phyloP scores from a whole-genome alignment of 2,113 vertebrate species.

The Xyrauchen texanus region DNA sequence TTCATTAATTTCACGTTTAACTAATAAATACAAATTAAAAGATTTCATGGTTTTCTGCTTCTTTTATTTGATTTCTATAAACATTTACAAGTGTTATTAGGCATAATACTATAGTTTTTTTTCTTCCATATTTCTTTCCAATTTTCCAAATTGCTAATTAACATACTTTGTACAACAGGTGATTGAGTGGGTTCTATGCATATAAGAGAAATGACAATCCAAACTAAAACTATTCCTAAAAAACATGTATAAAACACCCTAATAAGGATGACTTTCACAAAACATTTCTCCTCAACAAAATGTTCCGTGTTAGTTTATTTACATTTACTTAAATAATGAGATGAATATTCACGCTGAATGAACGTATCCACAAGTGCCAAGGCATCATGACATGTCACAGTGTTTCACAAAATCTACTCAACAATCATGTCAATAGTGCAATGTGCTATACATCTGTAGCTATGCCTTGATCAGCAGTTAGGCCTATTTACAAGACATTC shows the following conservation, averaged over 20 bases:
- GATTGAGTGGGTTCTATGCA: background rate
- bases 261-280: background rate
- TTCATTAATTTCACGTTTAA: background rate
- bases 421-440: conserved; percentile 4
- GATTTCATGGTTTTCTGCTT: background rate
- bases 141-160: too few species aligned
- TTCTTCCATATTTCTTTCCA: too few species aligned
- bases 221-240: conserved; percentile 5
- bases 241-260: background rate
- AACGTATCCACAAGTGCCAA: background rate
- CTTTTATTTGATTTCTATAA: background rate
- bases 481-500: conserved; percentile 36
- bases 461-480: conserved; percentile 11
- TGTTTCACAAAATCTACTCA: too few species aligned
- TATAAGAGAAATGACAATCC: conserved; percentile 3
- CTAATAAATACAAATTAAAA: background rate
- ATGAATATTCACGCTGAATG: conserved; percentile 5
- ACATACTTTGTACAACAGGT: background rate
- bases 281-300: background rate
- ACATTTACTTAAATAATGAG: conserved; percentile 2
- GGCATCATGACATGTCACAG: too few species aligned
- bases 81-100: background rate
- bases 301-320: background rate
- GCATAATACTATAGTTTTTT: background rate
- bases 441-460: conserved; percentile 7